Conservation (phyloP, 2,888 invertebrate species). For the Caenorhabditis uteleia region DNA sequence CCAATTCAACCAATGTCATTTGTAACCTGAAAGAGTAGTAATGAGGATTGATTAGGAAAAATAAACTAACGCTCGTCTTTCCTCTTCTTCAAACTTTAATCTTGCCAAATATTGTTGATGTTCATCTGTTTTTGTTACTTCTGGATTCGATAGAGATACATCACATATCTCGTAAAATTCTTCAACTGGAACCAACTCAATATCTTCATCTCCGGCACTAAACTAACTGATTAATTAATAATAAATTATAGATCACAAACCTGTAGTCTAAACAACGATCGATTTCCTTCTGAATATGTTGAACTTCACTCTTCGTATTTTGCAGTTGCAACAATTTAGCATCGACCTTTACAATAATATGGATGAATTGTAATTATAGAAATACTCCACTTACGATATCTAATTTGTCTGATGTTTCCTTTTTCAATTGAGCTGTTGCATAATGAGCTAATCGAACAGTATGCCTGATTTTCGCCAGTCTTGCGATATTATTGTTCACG, state of each 20-base stretch:
- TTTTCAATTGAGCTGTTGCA: slow-evolving; percentile 34
- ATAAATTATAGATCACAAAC: slow-evolving; percentile 4
- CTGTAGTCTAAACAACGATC: slow-evolving; percentile 54
- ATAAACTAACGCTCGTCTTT: slow-evolving; percentile 43
- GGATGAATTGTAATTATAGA: not conserved
- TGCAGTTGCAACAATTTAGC: slow-evolving; percentile 54
- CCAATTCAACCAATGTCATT: slow-evolving; percentile 49
- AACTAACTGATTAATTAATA: too few relatives aligned
- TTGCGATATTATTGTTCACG: slow-evolving; percentile 8
- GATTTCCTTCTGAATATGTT: slow-evolving; percentile 59
- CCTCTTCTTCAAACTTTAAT: slow-evolving; percentile 51
- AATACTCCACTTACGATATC: slow-evolving; percentile 25
- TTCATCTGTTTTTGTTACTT: slow-evolving; percentile 43
- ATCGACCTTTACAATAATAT: slow-evolving; percentile 36
- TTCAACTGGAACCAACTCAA: slow-evolving; percentile 54
- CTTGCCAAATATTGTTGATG: slow-evolving; percentile 55
- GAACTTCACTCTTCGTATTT: slow-evolving; percentile 56
- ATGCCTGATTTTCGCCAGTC: slow-evolving; percentile 29
- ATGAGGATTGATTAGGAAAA: not conserved
- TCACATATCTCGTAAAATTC: slow-evolving; percentile 53
- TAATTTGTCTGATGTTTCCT: slow-evolving; percentile 29
- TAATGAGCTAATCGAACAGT: slow-evolving; percentile 36
- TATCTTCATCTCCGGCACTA: slow-evolving; percentile 55
- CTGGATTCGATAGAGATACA: slow-evolving; percentile 24
- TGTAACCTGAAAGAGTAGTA: slow-evolving; percentile 39